phyloP scores from a whole-genome alignment of 2,888 invertebrate species.

The Acanthosepion lycidas region DNA sequence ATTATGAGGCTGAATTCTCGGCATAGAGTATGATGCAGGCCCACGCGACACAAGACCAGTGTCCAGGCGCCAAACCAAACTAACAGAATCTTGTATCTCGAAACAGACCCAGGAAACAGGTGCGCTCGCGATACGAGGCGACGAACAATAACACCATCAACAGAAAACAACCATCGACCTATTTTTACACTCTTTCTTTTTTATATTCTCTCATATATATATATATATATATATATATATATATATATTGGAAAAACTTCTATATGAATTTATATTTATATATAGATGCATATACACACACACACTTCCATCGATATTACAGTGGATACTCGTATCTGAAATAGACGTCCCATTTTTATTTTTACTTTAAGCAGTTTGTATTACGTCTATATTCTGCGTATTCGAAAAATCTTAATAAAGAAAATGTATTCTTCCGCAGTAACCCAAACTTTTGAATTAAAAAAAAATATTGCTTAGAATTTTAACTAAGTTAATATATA shows the following conservation, averaged over 20 bases:
- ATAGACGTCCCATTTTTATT: too few species aligned
- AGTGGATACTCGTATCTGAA: too few species aligned
- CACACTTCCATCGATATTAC: too few species aligned
- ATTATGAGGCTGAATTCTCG: not conserved
- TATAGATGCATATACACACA: too few species aligned
- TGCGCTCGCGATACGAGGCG: not conserved
- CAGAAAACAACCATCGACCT: conserved; percentile 6
- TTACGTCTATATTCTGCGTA: too few species aligned
- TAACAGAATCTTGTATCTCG: not conserved
- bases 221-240: not conserved
- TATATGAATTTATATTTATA: too few species aligned
- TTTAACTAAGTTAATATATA: too few species aligned
- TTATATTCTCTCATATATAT: not conserved
- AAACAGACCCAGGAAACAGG: not conserved
- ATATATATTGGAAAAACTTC: not conserved
- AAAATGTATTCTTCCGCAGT: not conserved
- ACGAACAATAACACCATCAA: not conserved
- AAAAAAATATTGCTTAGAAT: too few species aligned
- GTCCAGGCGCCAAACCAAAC: not conserved
- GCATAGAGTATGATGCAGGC: not conserved
- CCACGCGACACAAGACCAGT: not conserved
- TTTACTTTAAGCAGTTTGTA: too few species aligned
- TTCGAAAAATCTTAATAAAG: too few species aligned
- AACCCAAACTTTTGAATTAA: too few species aligned
- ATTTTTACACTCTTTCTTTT: too few species aligned